phyloP scores from a whole-genome alignment of 35 echinoderm and acorn worm species.

The Heliocidaris erythrogramma region DNA sequence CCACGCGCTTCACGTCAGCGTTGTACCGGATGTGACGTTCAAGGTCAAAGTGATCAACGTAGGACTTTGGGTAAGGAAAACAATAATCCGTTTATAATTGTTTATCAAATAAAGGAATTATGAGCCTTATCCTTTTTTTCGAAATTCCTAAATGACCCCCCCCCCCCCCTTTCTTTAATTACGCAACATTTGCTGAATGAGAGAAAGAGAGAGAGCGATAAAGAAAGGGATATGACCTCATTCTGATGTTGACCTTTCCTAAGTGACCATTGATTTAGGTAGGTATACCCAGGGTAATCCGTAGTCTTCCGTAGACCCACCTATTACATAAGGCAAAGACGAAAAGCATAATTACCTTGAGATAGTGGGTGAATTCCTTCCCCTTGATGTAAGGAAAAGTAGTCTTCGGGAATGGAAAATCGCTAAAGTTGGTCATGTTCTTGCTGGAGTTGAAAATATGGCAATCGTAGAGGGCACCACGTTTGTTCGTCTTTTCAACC shows the following conservation, averaged over 20 bases:
- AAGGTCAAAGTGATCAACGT: conserved; percentile 66
- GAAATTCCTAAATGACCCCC: no score
- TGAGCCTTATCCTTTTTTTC: no score
- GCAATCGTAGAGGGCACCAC: conserved; percentile 71
- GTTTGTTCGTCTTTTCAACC: conserved; percentile 40
- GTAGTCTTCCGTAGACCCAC: no score
- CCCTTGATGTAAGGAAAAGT: conserved; percentile 64
- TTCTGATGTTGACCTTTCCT: no score
- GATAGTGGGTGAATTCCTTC: conserved; percentile 64
- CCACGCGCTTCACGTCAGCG: conserved; percentile 61
- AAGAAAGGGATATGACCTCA: no score
- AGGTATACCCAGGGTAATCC: no score
- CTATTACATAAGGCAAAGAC: no score
- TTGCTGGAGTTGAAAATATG: conserved; percentile 86
- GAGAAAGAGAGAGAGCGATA: no score
- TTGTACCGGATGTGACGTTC: conserved; percentile 80
- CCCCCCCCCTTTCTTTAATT: no score
- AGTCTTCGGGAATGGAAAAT: conserved; percentile 71
- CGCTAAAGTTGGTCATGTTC: conserved; percentile 87
- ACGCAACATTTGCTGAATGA: no score
- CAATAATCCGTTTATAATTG: neutral
- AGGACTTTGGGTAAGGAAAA: neutral
- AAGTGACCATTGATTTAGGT: no score
- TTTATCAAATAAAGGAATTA: no score
- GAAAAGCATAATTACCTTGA: conserved; percentile 35